phyloP scores from a whole-genome alignment of 2,888 invertebrate genomes.

The Eupelmus urozonus region DNA sequence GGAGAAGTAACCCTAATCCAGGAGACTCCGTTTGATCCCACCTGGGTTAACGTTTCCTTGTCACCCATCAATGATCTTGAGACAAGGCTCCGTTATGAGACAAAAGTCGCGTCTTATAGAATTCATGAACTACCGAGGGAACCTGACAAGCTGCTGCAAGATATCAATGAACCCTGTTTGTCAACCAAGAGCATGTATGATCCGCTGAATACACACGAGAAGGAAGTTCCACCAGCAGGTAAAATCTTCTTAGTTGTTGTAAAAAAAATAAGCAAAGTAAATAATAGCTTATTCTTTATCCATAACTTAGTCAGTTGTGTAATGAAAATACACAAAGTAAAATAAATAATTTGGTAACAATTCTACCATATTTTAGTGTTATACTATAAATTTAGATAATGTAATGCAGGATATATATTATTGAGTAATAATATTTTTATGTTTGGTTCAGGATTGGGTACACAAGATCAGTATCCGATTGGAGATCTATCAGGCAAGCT shows the following conservation, averaged over 20 bases:
- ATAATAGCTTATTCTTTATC: too few species aligned
- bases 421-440: too few species aligned
- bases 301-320: too few species aligned
- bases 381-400: too few species aligned
- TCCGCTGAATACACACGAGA: constrained; percentile 82
- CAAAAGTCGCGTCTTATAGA: constrained; percentile 85
- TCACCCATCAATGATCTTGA: constrained; percentile 83
- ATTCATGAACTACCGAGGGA: constrained; percentile 85
- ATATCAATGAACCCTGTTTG: constrained; percentile 80
- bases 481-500: constrained; percentile 94
- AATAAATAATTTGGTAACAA: too few species aligned
- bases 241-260: too few species aligned
- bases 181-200: constrained; percentile 88
- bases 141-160: constrained; percentile 78
- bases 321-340: too few species aligned
- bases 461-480: constrained; percentile 93
- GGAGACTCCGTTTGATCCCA: constrained; percentile 90
- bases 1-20: constrained; percentile 89
- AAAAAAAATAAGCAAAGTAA: too few species aligned
- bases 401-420: too few species aligned
- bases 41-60: constrained; percentile 86
- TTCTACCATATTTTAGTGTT: too few species aligned
- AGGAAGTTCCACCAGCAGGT: constrained; percentile 84
- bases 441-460: constrained; percentile 85
- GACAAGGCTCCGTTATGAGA: constrained; percentile 85